These are phyloP conservation scores for Sthenelais limicola DNA, from an alignment of 2,888 invertebrate species.

Conservation along the genomic window DNA sequence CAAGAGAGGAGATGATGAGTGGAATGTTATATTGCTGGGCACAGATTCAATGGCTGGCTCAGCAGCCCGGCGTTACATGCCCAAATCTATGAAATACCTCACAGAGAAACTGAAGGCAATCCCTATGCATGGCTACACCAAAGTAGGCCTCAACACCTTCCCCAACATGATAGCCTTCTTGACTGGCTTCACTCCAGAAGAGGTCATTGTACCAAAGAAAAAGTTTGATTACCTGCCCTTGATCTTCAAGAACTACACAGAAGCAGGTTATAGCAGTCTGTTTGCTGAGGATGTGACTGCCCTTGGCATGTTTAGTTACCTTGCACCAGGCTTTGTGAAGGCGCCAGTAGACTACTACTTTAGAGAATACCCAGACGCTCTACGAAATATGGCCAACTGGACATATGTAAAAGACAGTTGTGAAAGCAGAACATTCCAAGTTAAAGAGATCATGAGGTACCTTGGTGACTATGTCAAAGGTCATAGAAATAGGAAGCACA, in stretches of 20 bases:
- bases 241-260: conserved; percentile 1
- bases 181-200: background rate
- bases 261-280: conserved; percentile 1
- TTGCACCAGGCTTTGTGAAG: background rate
- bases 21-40: conserved; percentile 4
- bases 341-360: conserved; percentile 9
- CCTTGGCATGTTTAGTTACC: background rate
- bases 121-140: conserved; percentile 5
- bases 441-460: background rate
- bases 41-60: conserved; percentile 7
- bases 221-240: background rate
- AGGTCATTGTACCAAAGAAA: too few species aligned
- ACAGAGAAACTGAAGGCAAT: background rate
- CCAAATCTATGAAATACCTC: background rate
- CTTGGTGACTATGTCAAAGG: background rate
- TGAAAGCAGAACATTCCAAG: background rate
- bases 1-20: too few species aligned
- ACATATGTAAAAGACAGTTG: background rate
- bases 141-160: conserved; percentile 14
- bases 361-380: background rate
- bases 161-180: conserved; percentile 21
- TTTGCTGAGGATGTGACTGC: conserved; percentile 1
- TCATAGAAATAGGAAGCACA: background rate
- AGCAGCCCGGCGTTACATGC: background rate
- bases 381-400: background rate